A percentile compares a stretch with the other conserved stretches of the same genome.
Conservation (phyloP, 2,113 vertebrate genomes). For the Macrotus californicus region DNA sequence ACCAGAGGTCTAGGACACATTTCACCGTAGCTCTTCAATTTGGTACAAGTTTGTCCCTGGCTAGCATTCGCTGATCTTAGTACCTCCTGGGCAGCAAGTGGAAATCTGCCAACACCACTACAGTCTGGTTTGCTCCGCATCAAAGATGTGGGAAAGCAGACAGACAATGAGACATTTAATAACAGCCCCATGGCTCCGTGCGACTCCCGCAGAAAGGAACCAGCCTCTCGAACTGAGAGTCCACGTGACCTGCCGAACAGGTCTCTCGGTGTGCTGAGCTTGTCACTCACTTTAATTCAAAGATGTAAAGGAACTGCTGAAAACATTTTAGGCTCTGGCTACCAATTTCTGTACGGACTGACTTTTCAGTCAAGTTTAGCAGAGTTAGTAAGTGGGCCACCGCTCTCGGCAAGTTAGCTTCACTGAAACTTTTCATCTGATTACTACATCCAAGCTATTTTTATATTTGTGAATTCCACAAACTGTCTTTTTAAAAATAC, state of each 20-base stretch:
- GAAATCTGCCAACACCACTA: constrained; percentile 14
- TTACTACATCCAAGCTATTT: background rate
- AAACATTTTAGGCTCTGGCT: background rate
- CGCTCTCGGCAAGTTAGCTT: background rate
- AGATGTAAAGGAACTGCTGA: background rate
- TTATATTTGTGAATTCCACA: background rate
- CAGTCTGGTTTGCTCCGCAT: background rate
- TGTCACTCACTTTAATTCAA: background rate
- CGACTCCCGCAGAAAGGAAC: background rate
- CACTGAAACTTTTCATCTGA: background rate
- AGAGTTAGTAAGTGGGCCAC: background rate
- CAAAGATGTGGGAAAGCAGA: constrained; percentile 28
- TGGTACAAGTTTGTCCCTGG: background rate
- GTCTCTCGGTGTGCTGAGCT: background rate
- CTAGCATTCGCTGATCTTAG: background rate
- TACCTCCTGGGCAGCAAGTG: background rate
- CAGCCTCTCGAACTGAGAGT: background rate
- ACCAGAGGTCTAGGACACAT: background rate
- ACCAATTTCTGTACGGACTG: background rate
- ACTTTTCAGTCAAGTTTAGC: background rate
- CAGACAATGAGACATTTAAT: constrained; percentile 34
- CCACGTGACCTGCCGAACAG: background rate
- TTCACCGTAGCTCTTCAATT: background rate
- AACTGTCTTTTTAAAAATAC: constrained; percentile 27
- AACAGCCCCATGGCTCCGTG: background rate